A percentile compares a stretch with the other conserved stretches of the same genome.
These are phyloP conservation scores for Strix uralensis DNA, from an alignment of 2,113 vertebrate species.

Conservation along the genomic window DNA sequence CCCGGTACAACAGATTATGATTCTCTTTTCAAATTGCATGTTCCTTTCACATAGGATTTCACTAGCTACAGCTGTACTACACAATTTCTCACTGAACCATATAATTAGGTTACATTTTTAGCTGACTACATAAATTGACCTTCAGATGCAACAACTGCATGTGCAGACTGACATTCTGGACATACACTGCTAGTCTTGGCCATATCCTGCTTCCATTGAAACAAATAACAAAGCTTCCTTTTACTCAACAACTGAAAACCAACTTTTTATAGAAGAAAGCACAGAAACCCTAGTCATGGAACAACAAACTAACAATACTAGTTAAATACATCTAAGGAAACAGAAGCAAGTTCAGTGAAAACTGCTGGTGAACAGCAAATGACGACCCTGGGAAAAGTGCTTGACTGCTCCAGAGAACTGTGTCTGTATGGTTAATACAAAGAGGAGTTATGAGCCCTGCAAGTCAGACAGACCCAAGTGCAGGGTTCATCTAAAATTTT, in stretches of 20 bases:
- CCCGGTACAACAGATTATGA: not conserved
- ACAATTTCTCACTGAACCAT: constrained; percentile 32
- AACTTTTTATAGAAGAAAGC: not conserved
- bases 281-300: not conserved
- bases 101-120: constrained; percentile 52
- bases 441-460: no score
- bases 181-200: not conserved
- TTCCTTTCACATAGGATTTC: not conserved
- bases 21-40: not conserved
- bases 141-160: constrained; percentile 1
- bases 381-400: not conserved
- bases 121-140: constrained; percentile 34
- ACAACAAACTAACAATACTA: not conserved
- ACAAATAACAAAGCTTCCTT: not conserved
- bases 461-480: no score
- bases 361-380: not conserved
- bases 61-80: not conserved
- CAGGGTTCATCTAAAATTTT: not conserved
- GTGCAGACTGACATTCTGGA: not conserved
- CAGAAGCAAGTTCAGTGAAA: not conserved
- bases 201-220: not conserved
- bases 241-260: not conserved
- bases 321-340: not conserved
- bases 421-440: not conserved
- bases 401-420: not conserved